phyloP scores from a whole-genome alignment of 2,113 vertebrate species.

The Callopanchax toddi region DNA sequence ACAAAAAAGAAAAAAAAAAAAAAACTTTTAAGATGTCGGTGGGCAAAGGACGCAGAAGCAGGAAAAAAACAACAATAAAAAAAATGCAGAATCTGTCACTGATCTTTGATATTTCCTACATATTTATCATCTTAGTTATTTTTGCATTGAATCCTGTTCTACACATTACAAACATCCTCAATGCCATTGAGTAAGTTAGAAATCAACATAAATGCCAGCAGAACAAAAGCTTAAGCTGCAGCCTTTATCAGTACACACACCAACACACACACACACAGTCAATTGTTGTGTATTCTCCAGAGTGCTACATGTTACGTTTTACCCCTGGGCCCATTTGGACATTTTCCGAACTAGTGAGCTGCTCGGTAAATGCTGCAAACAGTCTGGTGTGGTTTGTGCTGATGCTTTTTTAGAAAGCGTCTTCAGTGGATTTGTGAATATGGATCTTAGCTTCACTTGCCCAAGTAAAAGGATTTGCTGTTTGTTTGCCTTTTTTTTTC shows the following conservation, averaged over 20 bases:
- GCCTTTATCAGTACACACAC: background rate
- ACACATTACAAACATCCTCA: too few relatives aligned
- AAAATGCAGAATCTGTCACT: too few relatives aligned
- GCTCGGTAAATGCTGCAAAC: constrained; percentile 8
- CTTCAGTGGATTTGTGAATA: background rate
- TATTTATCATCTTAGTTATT: too few relatives aligned
- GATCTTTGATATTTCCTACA: too few relatives aligned
- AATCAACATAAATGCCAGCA: background rate
- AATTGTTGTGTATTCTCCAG: background rate
- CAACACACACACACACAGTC: too few relatives aligned
- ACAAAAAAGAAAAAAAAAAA: too few relatives aligned
- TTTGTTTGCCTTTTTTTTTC: background rate
- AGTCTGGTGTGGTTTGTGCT: background rate
- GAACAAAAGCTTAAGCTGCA: background rate
- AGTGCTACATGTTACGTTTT: background rate
- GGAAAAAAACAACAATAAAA: background rate
- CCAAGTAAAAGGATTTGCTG: background rate
- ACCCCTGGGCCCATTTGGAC: background rate
- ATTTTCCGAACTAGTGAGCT: constrained; percentile 2
- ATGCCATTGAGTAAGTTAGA: too few relatives aligned
- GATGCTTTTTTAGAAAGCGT: background rate
- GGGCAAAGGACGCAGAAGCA: too few relatives aligned
- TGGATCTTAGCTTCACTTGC: background rate
- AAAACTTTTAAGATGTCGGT: background rate
- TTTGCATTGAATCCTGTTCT: too few relatives aligned